A percentile compares a stretch with the other conserved stretches of the same genome.
These are phyloP conservation scores for Cotesia chilonis DNA, from an alignment of 1,140 invertebrate genomes.

Conservation along the genomic window DNA sequence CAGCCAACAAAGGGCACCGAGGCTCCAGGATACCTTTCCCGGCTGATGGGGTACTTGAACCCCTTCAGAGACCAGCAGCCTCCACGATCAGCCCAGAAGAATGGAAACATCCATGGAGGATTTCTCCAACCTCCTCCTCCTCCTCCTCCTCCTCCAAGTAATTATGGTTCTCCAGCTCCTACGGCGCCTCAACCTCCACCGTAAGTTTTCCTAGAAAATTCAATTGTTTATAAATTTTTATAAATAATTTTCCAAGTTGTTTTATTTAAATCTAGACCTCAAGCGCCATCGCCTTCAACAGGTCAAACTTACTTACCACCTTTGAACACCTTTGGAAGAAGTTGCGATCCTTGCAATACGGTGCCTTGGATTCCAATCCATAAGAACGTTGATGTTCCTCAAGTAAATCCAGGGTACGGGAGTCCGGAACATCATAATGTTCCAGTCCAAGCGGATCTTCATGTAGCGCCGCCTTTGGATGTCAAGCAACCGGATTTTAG, in stretches of 20 bases:
- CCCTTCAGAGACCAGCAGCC: conserved; percentile 45
- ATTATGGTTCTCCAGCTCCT: conserved; percentile 19
- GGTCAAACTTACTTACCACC: conserved; percentile 32
- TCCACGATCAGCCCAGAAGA: neutral
- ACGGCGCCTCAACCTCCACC: neutral
- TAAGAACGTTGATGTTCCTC: conserved; percentile 19
- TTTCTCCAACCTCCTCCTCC: conserved; percentile 1
- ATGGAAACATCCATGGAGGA: conserved; percentile 8
- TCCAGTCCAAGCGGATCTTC: conserved; percentile 13
- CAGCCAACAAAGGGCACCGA: conserved; percentile 30
- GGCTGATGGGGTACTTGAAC: conserved; percentile 57
- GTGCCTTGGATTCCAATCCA: conserved; percentile 80
- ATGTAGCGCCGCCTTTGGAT: conserved; percentile 39
- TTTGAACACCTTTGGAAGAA: conserved; percentile 50
- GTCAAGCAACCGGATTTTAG: conserved; percentile 42
- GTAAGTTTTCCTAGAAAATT: conserved; percentile 18
- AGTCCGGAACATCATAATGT: conserved; percentile 13
- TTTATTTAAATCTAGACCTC: conserved; percentile 24
- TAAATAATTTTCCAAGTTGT: conserved; percentile 3
- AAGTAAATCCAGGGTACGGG: conserved; percentile 33
- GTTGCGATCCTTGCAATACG: conserved; percentile 79
- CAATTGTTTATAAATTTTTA: neutral
- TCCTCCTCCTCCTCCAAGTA: neutral
- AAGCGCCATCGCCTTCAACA: conserved; percentile 32
- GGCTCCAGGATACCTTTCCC: conserved; percentile 52